These are phyloP conservation scores for Sitophilus oryzae DNA, from an alignment of 1,140 invertebrate species.

Conservation along the genomic window DNA sequence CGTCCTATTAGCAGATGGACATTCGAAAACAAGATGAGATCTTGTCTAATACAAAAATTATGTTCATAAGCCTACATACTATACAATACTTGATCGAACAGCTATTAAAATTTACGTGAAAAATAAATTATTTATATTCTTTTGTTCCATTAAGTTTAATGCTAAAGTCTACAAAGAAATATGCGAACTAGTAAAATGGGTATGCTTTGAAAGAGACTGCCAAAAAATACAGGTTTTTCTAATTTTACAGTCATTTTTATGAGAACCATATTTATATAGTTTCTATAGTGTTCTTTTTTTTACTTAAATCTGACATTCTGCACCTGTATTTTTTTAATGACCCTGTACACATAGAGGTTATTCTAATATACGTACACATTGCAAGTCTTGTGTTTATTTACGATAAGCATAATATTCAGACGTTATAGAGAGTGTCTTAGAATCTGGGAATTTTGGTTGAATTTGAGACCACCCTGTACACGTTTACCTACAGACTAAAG, in stretches of 20 bases:
- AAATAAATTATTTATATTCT: constrained; percentile 4
- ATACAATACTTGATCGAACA: background rate
- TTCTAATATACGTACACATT: no score
- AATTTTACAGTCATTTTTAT: no score
- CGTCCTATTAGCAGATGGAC: background rate
- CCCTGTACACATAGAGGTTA: no score
- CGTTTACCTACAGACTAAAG: background rate
- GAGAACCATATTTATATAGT: no score
- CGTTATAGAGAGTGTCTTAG: background rate
- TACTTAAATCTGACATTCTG: no score
- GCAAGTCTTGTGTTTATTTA: background rate
- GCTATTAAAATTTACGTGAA: background rate
- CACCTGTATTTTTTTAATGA: no score
- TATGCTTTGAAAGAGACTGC: no score
- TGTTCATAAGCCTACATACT: background rate
- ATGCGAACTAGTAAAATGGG: no score
- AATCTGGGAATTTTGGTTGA: no score
- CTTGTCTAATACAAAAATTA: background rate
- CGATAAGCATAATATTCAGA: background rate
- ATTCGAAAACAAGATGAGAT: background rate
- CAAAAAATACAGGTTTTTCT: no score
- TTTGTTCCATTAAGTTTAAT: background rate
- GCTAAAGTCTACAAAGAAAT: background rate
- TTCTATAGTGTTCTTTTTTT: no score
- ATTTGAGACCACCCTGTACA: background rate